Evolutionary conservation across 2,113 vertebrate species (phyloP).

Genomic region (Gallinago media): DNA sequence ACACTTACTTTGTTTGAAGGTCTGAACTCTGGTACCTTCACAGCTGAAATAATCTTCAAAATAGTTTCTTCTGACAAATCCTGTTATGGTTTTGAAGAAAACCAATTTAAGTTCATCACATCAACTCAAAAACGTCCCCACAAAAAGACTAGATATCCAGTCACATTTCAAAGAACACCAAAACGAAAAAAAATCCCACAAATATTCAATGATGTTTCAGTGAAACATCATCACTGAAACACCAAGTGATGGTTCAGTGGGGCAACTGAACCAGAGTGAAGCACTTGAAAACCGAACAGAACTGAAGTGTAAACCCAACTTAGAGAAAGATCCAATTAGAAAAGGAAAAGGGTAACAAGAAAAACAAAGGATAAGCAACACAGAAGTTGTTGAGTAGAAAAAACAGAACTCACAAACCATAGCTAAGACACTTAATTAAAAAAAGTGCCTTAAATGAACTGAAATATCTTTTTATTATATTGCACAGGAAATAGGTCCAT

Average conservation of each 20-base stretch:
- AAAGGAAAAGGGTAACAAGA: not conserved
- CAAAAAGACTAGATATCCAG: not conserved
- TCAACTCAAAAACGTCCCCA: not conserved
- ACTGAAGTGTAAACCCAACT: not conserved
- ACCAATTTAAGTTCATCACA: not conserved
- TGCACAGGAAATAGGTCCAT: not conserved
- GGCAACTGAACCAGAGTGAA: not conserved
- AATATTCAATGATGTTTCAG: not conserved
- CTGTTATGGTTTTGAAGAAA: slow-evolving; percentile 72
- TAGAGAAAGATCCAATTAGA: not conserved
- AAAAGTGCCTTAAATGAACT: not conserved
- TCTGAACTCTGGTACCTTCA: slow-evolving; percentile 91
- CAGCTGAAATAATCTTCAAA: slow-evolving; percentile 78
- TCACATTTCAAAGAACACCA: not conserved
- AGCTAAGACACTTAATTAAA: not conserved
- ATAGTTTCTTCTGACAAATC: slow-evolving; percentile 85
- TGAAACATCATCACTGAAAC: not conserved
- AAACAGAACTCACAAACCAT: not conserved
- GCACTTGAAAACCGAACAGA: not conserved
- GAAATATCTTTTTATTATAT: not conserved
- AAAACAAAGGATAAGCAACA: not conserved
- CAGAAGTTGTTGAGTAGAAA: not conserved
- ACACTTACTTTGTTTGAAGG: slow-evolving; percentile 90
- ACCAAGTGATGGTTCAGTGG: not conserved
- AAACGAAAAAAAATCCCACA: not conserved